phyloP scores from a whole-genome alignment of 2,113 vertebrate species.

The Aphelocoma coerulescens region DNA sequence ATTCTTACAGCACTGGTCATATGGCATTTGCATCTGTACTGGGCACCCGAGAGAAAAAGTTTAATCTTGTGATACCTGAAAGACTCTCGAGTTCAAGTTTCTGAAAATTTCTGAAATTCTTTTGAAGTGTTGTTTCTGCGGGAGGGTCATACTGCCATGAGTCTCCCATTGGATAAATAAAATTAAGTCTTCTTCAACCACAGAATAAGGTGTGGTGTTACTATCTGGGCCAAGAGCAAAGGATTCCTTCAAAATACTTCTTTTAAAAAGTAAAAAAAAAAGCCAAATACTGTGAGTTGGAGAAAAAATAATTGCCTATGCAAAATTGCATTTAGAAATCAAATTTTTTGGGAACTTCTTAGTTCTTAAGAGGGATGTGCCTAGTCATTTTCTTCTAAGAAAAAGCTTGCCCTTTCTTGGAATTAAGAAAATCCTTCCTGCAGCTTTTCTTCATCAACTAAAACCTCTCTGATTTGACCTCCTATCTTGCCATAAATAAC shows the following conservation, averaged over 20 bases:
- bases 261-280: background rate
- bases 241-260: background rate
- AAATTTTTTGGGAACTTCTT: background rate
- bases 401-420: background rate
- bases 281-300: background rate
- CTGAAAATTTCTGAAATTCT: background rate
- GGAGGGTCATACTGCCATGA: background rate
- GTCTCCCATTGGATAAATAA: background rate
- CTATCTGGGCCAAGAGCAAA: background rate
- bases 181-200: background rate
- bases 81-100: background rate
- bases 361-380: background rate
- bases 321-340: background rate
- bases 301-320: background rate
- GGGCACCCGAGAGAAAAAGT: background rate
- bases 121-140: background rate
- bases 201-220: background rate
- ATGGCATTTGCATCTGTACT: background rate
- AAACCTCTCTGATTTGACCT: slow-evolving; percentile 23
- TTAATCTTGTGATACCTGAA: background rate
- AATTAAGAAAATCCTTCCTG: slow-evolving; percentile 42
- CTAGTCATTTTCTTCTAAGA: slow-evolving; percentile 8
- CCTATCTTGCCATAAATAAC: slow-evolving; percentile 21
- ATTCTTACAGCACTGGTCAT: background rate
- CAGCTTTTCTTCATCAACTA: slow-evolving; percentile 19